Percentiles rank a stretch among this genome's conserved stretches.
These are phyloP conservation scores for Brachionus rotundiformis DNA, from an alignment of 1,140 invertebrate species.

Conservation along the genomic window DNA sequence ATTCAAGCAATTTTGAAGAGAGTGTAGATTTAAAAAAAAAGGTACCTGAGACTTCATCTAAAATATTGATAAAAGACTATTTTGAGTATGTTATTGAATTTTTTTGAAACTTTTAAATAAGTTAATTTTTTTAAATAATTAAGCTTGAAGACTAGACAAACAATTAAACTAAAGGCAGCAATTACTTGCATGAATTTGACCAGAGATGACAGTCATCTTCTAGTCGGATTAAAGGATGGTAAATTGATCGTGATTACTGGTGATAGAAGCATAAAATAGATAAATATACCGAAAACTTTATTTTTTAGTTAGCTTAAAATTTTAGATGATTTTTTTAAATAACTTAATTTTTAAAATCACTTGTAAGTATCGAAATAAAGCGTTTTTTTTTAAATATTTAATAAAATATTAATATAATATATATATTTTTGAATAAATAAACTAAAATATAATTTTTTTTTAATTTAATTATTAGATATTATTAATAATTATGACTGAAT, in stretches of 20 bases:
- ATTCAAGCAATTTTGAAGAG: not conserved
- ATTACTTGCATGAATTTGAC: slow-evolving; percentile 69
- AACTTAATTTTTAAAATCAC: not conserved
- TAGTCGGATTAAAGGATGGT: slow-evolving; percentile 69
- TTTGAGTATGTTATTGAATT: slow-evolving; percentile 60
- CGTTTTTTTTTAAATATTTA: too few species aligned
- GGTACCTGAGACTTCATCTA: slow-evolving; percentile 55
- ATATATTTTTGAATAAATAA: too few species aligned
- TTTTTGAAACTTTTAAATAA: slow-evolving; percentile 57
- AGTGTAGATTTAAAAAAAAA: not conserved
- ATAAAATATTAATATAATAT: too few species aligned
- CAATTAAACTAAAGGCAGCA: slow-evolving; percentile 68
- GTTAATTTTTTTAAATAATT: slow-evolving; percentile 60
- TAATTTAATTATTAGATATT: too few species aligned
- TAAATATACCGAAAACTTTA: not conserved
- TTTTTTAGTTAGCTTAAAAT: not conserved
- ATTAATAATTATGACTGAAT: too few species aligned
- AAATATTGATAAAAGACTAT: slow-evolving; percentile 66
- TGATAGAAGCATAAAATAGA: slow-evolving; percentile 54
- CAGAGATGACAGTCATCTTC: slow-evolving; percentile 68
- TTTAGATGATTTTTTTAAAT: not conserved
- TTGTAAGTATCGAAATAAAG: too few species aligned
- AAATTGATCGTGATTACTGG: slow-evolving; percentile 68
- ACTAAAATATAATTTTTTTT: too few species aligned
- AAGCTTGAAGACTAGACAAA: slow-evolving; percentile 58